Base-by-base conservation (phyloP, 1,140 invertebrate genomes). In the Ditylenchus dipsaci region DNA sequence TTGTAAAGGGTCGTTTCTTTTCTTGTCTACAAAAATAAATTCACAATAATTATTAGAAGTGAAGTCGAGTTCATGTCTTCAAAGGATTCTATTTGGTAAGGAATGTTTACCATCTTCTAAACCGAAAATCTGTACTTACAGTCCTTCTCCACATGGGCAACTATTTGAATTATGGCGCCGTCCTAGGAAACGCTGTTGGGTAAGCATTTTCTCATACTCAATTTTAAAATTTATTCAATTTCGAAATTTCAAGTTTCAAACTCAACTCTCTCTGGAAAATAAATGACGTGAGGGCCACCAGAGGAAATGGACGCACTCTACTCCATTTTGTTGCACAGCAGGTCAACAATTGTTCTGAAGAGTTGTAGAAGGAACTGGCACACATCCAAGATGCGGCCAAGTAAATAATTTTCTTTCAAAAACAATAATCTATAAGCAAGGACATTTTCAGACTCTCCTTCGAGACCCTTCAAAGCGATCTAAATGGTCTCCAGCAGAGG, bases 121-220 rank as follows among this genome's bases (percentile, higher is more conserved):
- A 38, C 33, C 33, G n/a, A n/a, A 45, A 13, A n/a, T n/a, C 43
- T 45, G 11, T 13, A 11, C n/a, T 53, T 53, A 53, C 15, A 53
- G 47, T 75, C 21, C 57, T 75, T n/a, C 75, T 75, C 13, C 74
- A 75, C 33, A 74, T 77, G 74, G 74, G 74, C 19, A 75, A 75
- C 53, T 75, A 77, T 74, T 53, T 75, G 71, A 75, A 75, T 60
- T 56, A 78, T 43, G 75, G 70, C 19, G 69, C 57, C 27, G 69
- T 15, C 1, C 19, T 74, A 27, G 59, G 47, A 65, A 71, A 73
- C 21, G 68, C 68, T n/a, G 26, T 65, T 19, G 63, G 27, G 27
- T 61, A 45, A 38, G 11, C 33, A 11, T 11, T 38, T 61, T 19
- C n/a, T 5, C 17, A 38, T 7, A 7, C 7, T 45, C 27, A 61